Base-by-base conservation (phyloP, 1,140 invertebrate species). In the Saccostrea glomerata region DNA sequence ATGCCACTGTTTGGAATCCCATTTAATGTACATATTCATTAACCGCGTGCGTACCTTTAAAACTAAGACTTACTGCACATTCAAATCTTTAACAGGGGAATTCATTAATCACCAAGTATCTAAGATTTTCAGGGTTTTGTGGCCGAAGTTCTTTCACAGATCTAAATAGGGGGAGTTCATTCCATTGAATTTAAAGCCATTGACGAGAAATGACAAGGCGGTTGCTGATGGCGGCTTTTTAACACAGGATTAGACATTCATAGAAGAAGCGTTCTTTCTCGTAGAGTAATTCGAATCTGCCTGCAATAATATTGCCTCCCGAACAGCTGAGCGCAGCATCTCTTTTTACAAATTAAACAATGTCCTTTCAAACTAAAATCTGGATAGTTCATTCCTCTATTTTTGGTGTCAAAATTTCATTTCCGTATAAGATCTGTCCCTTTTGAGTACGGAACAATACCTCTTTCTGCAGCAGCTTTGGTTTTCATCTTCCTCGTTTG, bases 371-470 rank as follows among this genome's bases (percentile, higher is more conserved):
- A 11, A 12, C 70, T 36, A 23, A 36, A 77, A 40, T 77, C 70
- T 77, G 70, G 23, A 77, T 77, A 77, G 70, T 77, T 77, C 70
- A 77, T 77, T 77, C 30, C 70, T 36, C 70, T 25, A 77, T 77
- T 77, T 77, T 77, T 77, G 70, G 70, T 77, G 70, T 77, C 70
- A 77, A 77, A 77, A 77, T 36, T 77, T 77, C 70, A 77, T 77
- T 77, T 77, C 70, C 70, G 70, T 77, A 36, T 25, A 30, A 77
- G 23, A 77, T 36, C 70, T 36, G 70, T 13, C 70, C 25, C 70
- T 77, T 77, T 77, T 77, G 70, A 77, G 15, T 36, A 25, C 11
- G 23, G 70, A 77, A 77, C 70, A 77, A 77, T 77, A 25, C 23
- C 30, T 5, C 25, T 30, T 77, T 77, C 70, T 36, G 23, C 70